Base-by-base conservation (phyloP, 2,113 vertebrate species). In the Anolis carolinensis region DNA sequence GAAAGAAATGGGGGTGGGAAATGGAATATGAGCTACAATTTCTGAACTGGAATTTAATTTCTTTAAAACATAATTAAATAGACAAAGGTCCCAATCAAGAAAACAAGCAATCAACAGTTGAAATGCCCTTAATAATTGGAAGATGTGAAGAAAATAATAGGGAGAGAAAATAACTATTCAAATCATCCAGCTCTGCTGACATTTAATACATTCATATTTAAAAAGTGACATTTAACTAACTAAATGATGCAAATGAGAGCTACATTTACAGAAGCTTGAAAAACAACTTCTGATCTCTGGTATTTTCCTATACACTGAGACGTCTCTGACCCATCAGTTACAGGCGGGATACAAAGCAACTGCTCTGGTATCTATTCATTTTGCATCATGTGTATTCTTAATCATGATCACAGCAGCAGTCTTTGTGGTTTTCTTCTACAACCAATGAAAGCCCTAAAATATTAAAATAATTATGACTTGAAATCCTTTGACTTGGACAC, bases 141-240 rank as follows among this genome's bases (percentile, higher is more conserved):
- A 90, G 91, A 89, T 78, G 70, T 90, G 92, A 90, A 93, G 90
- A 93, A 93, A 95, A 93, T 96, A 96, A 94, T 94, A 89, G 88
- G 90, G 93, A 88, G 90, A 94, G 93, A 94, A 94, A 96, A 90
- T 93, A 95, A 94, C 87, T 95, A 96, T 95, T 96, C 93, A 96
- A 95, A 95, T 95, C 95, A 95, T 86, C 89, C 93, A 94, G 92
- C 93, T 94, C 93, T 95, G 94, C 91, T 97, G 96, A 96, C 96
- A 97, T 97, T 97, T 97, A 96, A 95, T 95, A 95, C 95, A 96
- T 95, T 96, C 94, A 95, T 96, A 95, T 97, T 96, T 96, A 55
- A 96, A 96, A 96, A 97, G 90, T 97, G 96, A 96, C 96, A 96
- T 97, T 97, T 97, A 96, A 90, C 93, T 95, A 94, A 96, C 72